Percentiles rank a stretch among this genome's conserved stretches.
These are phyloP conservation scores for Tapirus terrestris DNA, from an alignment of 2,113 vertebrate genomes.

Conservation along the genomic window DNA sequence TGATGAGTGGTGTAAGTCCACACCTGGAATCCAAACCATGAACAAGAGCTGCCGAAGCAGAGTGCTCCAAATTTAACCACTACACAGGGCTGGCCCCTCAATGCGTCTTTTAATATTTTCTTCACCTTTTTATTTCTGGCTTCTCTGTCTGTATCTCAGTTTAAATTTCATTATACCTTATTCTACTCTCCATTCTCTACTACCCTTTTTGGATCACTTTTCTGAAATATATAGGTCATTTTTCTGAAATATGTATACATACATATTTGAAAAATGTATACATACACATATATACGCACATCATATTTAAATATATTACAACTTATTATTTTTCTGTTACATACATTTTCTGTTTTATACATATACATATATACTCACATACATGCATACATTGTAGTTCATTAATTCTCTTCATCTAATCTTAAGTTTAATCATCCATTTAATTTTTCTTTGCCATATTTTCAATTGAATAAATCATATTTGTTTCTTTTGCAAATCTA, in stretches of 20 bases:
- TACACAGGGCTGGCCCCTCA: no score
- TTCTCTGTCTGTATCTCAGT: not conserved
- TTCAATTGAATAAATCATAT: not conserved
- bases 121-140: not conserved
- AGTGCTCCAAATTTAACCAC: no score
- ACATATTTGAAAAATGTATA: not conserved
- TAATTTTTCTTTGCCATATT: not conserved
- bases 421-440: not conserved
- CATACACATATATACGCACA: not conserved
- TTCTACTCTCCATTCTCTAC: not conserved
- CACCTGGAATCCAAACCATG: no score
- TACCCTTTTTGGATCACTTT: not conserved
- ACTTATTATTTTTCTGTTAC: not conserved
- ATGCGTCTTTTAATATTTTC: not conserved
- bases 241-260: not conserved
- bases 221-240: not conserved
- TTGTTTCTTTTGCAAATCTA: not conserved
- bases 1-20: no score
- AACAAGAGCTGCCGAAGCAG: no score
- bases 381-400: not conserved
- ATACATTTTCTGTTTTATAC: not conserved
- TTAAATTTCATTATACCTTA: not conserved
- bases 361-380: not conserved
- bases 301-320: not conserved
- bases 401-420: not conserved